These are phyloP conservation scores for Phthorimaea operculella DNA, from an alignment of 1,140 invertebrate genomes.

Conservation along the genomic window DNA sequence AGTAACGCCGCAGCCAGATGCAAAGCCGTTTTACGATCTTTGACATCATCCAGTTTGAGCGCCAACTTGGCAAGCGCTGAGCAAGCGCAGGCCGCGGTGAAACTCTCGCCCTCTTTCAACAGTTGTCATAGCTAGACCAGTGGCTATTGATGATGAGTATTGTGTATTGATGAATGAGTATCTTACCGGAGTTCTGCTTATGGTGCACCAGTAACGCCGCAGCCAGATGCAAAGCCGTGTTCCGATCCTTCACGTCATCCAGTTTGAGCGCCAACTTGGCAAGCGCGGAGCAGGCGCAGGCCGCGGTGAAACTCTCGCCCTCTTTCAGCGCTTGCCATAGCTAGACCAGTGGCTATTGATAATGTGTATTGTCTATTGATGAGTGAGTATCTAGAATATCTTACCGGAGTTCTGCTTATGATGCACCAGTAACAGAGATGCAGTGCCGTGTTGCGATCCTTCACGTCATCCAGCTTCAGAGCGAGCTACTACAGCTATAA, in stretches of 20 bases:
- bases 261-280: slow-evolving; percentile 88
- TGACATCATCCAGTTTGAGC: slow-evolving; percentile 68
- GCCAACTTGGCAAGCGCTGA: slow-evolving; percentile 93
- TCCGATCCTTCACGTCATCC: slow-evolving; percentile 64
- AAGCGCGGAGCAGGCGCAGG: slow-evolving; percentile 89
- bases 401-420: no score
- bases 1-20: slow-evolving; percentile 78
- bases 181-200: slow-evolving; percentile 72
- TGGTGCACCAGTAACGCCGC: slow-evolving; percentile 80
- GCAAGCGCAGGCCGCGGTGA: slow-evolving; percentile 91
- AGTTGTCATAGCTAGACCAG: slow-evolving; percentile 73
- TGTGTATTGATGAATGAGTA: no score
- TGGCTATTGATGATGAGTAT: no score
- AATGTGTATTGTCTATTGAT: no score
- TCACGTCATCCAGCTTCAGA: no score
- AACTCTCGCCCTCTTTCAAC: slow-evolving; percentile 95
- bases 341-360: slow-evolving; percentile 67
- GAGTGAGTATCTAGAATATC: no score
- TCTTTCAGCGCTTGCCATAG: slow-evolving; percentile 80
- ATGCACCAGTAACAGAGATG: no score
- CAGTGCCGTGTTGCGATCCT: no score
- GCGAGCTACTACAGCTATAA: no score
- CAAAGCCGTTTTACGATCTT: slow-evolving; percentile 68
- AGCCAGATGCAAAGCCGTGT: slow-evolving; percentile 71
- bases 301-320: slow-evolving; percentile 97